phyloP scores from a whole-genome alignment of 2,113 vertebrate species.

The Microtus pennsylvanicus region DNA sequence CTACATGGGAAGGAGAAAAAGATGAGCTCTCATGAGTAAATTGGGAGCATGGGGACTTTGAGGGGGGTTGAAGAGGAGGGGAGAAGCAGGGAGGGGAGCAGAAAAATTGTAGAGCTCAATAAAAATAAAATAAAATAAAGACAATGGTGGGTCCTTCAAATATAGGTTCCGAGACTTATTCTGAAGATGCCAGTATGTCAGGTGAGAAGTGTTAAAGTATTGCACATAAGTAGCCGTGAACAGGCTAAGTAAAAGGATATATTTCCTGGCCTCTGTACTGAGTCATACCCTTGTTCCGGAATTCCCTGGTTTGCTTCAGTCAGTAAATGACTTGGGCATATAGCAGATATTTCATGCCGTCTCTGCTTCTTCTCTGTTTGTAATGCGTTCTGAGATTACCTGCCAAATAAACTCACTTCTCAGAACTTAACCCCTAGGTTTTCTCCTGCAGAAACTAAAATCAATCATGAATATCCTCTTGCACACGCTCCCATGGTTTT shows the following conservation, averaged over 20 bases:
- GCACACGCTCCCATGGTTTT: neutral
- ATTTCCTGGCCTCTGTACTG: neutral
- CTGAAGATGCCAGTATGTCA: neutral
- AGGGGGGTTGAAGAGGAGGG: too few species aligned
- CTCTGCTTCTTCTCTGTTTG: neutral
- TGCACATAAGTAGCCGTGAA: neutral
- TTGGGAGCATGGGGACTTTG: too few species aligned
- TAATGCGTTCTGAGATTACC: neutral
- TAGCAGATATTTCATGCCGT: neutral
- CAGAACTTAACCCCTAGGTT: constrained; percentile 14
- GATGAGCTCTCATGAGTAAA: too few species aligned
- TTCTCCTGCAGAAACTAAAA: constrained; percentile 47
- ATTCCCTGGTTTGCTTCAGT: neutral
- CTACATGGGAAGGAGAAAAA: too few species aligned
- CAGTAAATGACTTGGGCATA: neutral
- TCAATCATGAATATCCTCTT: constrained; percentile 41
- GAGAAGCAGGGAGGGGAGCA: too few species aligned
- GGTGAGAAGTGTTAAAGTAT: neutral
- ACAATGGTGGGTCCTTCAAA: neutral
- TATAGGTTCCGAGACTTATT: neutral
- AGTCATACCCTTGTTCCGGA: neutral
- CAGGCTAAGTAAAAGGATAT: neutral
- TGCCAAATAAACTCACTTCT: constrained; percentile 30
- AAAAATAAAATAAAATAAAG: neutral
- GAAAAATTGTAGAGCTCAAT: too few species aligned